These are phyloP conservation scores for Heterotilapia buettikoferi DNA, from an alignment of 2,113 vertebrate genomes.

Conservation along the genomic window DNA sequence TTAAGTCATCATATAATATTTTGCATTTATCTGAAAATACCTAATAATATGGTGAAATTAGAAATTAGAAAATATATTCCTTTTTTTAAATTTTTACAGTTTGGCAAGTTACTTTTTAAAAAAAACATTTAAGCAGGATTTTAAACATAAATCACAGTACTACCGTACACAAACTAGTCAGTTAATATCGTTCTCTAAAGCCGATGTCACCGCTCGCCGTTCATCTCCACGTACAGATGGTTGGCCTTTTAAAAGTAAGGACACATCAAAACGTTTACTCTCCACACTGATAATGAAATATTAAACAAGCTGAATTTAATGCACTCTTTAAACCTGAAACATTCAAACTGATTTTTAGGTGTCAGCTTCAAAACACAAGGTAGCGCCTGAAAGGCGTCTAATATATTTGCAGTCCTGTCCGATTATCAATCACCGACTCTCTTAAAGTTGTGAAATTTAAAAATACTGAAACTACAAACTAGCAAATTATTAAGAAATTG, in stretches of 20 bases:
- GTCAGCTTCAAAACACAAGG: not conserved
- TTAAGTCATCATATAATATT: not conserved
- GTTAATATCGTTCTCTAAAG: slow-evolving; percentile 22
- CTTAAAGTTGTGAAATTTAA: slow-evolving; percentile 4
- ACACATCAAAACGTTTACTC: not conserved
- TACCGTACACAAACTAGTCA: slow-evolving; percentile 47
- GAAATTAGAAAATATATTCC: slow-evolving; percentile 66
- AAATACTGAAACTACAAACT: not conserved
- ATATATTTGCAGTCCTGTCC: not conserved
- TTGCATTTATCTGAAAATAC: not conserved
- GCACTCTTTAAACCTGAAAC: slow-evolving; percentile 31
- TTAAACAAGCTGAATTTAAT: slow-evolving; percentile 18
- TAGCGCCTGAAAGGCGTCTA: not conserved
- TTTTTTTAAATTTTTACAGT: slow-evolving; percentile 46
- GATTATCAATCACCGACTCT: not conserved
- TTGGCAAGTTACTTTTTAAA: slow-evolving; percentile 22
- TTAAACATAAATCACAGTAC: slow-evolving; percentile 54
- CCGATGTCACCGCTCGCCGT: not conserved
- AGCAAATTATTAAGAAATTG: slow-evolving; percentile 23
- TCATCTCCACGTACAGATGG: slow-evolving; percentile 2
- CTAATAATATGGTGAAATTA: not conserved
- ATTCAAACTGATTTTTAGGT: slow-evolving; percentile 1
- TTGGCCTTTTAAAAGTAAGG: not conserved
- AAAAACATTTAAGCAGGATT: slow-evolving; percentile 23
- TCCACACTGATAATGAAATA: not conserved